Evolutionary conservation across 2,113 vertebrate genomes (phyloP).

Genomic region (Hassar affinis): DNA sequence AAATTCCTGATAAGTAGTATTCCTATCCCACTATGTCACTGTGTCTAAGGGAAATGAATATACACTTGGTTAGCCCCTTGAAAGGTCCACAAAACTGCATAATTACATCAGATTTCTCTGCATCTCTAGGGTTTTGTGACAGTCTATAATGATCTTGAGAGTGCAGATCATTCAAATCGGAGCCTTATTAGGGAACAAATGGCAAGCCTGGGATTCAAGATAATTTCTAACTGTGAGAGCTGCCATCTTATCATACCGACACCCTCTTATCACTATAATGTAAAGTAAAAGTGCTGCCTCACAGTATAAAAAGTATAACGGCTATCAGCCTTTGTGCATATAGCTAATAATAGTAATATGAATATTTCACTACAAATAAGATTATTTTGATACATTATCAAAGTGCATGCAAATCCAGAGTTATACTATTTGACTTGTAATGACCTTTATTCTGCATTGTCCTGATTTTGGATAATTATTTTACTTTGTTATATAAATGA

Average conservation of each 20-base stretch:
- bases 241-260: conserved; percentile 40
- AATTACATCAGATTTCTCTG: background rate
- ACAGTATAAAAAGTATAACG: conserved; percentile 43
- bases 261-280: conserved; percentile 43
- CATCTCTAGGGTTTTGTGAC: background rate
- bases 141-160: background rate
- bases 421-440: no score
- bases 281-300: conserved; percentile 34
- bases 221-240: conserved; percentile 36
- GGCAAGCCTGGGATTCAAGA: background rate
- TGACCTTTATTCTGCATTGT: background rate
- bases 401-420: background rate
- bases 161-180: background rate
- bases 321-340: conserved; percentile 25
- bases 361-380: background rate
- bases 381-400: background rate
- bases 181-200: background rate
- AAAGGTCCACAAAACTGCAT: background rate
- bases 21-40: background rate
- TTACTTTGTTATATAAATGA: background rate
- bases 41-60: background rate
- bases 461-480: background rate
- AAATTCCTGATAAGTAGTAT: background rate
- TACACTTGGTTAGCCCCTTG: background rate
- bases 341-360: background rate